phyloP scores from a whole-genome alignment of 2,888 invertebrate species.

The Zaprionus lineosus region DNA sequence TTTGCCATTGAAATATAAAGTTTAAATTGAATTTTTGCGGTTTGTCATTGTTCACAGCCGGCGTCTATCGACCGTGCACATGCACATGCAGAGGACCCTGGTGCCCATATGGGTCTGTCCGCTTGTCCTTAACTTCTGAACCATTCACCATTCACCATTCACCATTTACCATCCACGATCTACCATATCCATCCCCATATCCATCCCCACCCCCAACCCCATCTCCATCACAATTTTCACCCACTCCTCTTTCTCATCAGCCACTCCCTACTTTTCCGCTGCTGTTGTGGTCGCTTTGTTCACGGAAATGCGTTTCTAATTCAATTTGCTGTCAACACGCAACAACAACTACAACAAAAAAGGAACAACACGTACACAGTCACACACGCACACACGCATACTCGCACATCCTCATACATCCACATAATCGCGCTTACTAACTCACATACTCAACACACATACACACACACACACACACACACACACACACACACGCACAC shows the following conservation, averaged over 20 bases:
- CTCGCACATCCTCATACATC: too few species aligned
- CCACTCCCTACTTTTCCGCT: neutral
- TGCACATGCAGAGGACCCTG: conserved; percentile 5
- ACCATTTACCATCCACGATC: neutral
- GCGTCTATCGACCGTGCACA: conserved; percentile 32
- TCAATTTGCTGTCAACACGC: conserved; percentile 67
- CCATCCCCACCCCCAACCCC: neutral
- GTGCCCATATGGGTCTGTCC: conserved; percentile 10
- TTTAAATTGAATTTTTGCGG: conserved; percentile 76
- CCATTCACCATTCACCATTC: neutral
- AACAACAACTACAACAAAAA: conserved; percentile 2
- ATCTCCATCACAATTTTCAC: neutral
- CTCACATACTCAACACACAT: too few species aligned
- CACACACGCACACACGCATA: too few species aligned
- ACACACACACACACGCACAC: too few species aligned
- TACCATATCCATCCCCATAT: neutral
- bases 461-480: too few species aligned
- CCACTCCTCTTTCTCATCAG: neutral
- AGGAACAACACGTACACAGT: too few species aligned
- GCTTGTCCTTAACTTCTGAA: conserved; percentile 15
- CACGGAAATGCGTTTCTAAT: conserved; percentile 70
- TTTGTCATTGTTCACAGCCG: conserved; percentile 67
- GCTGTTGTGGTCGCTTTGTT: conserved; percentile 45
- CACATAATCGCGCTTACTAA: too few species aligned
- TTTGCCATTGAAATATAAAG: conserved; percentile 68